A percentile compares a stretch with the other conserved stretches of the same genome.
Evolutionary conservation across 2,888 invertebrate species (phyloP).

Genomic region (Diarsia brunnea): DNA sequence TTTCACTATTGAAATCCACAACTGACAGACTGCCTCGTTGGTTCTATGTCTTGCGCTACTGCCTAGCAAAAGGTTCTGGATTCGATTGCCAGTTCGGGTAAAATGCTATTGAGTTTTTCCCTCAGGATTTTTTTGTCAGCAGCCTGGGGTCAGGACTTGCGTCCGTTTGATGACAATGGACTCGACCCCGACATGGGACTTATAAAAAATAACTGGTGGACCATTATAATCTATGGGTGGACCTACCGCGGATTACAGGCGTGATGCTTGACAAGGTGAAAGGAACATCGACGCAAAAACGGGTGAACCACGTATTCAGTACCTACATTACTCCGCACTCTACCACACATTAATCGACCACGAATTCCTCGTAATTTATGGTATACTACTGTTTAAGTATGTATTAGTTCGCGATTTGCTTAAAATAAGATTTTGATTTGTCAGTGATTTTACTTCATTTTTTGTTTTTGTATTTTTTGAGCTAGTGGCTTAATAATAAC

Average conservation of each 20-base stretch:
- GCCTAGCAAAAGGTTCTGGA: background rate
- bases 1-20: background rate
- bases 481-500: no score
- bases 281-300: background rate
- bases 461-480: no score
- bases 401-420: no score
- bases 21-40: background rate
- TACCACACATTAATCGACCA: no score
- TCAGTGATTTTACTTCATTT: no score
- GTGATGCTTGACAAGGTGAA: background rate
- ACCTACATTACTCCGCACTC: no score
- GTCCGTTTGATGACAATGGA: background rate
- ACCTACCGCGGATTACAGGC: background rate
- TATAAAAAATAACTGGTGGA: background rate
- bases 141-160: background rate
- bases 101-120: background rate
- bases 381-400: no score
- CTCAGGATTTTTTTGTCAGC: background rate
- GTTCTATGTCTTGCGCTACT: background rate
- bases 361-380: no score
- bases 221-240: background rate
- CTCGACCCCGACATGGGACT: background rate
- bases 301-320: background rate
- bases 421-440: no score
- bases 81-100: background rate